Conservation (phyloP, 2,888 invertebrate genomes). For the Ptychoptera albimana region DNA sequence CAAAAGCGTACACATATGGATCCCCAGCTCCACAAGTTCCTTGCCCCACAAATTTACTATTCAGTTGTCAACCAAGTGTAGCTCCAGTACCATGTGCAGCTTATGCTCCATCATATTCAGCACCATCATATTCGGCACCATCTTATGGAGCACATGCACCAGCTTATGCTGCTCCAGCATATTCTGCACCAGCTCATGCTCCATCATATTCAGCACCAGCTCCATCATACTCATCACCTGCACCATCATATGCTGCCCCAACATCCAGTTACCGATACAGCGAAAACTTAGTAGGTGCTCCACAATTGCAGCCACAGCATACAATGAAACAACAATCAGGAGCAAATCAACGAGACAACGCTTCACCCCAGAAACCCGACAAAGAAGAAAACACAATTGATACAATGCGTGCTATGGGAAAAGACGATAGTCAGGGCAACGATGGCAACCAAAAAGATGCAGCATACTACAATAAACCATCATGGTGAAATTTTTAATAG, state of each 20-base stretch:
- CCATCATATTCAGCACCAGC: conserved; percentile 4
- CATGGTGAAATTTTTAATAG: no score
- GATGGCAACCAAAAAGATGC: no score
- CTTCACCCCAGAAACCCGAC: background rate
- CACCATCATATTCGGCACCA: background rate
- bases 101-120: conserved; percentile 18
- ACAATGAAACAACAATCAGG: background rate
- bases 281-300: background rate
- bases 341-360: background rate
- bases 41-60: conserved; percentile 22
- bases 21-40: conserved; percentile 12
- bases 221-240: background rate
- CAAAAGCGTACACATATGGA: conserved; percentile 5
- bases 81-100: conserved; percentile 21
- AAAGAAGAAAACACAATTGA: background rate
- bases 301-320: background rate
- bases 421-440: no score
- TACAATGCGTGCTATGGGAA: no score
- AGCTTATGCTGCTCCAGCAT: background rate
- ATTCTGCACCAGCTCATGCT: background rate
- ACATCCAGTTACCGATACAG: background rate
- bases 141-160: background rate
- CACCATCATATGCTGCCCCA: conserved; percentile 2
- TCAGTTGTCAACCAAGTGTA: conserved; percentile 23
- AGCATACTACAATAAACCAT: no score